Evolutionary conservation across 2,888 invertebrate species (phyloP), one percentile per base, ranked within the genome.

Genomic region (Catotricha subobsoleta): DNA sequence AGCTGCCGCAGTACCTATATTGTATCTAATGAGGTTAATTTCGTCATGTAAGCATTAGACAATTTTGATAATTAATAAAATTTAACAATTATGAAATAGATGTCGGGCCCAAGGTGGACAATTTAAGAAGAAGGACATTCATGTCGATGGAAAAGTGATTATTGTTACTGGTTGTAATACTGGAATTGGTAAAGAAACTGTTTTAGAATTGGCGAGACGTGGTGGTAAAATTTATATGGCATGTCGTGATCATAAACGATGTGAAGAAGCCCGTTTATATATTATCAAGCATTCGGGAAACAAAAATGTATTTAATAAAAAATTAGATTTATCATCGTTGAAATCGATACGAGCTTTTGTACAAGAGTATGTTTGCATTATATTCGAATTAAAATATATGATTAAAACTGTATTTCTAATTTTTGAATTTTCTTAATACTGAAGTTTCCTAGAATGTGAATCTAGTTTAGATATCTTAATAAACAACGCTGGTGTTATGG

Each of bases 201-300:
- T 71, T 0, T 65, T 65, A 54, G 79, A 77, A 52, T 65, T 88
- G 52, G 84, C 84, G 0, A 66, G 65, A 41, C 62, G 80, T 39
- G 76, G 79, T 4, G 87, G 80, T 2, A 80, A 74, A 64, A 78
- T 90, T 45, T 76, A 84, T 52, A 80, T 90, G 82, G 88, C 84
- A 2, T 88, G 88, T 53, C 69, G 86, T 39, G 72, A 87, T 64
- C 67, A 86, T 67, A 58, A 65, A 31, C 73, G 71, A 58, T 87
- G 87, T 59, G 83, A 84, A 67, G 62, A 63, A 3, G 34, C 34
- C 3, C 69, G 80, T 1, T 67, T 72, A 50, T 74, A 80, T 50
- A 80, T 87, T 45, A 79, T 86, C 15, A 50, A 80, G 44, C 72
- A 76, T 47, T 76, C 80, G 0, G 63, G 62, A 51, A 88, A 88